These are phyloP conservation scores for Oreochromis niloticus DNA, from an alignment of 2,113 vertebrate species.

Conservation along the genomic window DNA sequence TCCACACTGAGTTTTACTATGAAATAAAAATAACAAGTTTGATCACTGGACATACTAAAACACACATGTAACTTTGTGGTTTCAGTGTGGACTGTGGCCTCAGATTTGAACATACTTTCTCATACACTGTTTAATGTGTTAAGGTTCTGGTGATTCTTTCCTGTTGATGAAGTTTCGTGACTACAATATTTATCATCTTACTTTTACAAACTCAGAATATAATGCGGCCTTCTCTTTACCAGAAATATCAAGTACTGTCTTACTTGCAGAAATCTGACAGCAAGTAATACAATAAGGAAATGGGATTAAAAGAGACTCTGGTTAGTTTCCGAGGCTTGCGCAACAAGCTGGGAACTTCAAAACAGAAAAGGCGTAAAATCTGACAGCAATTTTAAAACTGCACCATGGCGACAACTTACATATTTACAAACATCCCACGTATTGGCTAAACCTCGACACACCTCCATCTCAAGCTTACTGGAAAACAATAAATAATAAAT, in stretches of 20 bases:
- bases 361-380: not conserved
- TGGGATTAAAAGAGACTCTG: not conserved
- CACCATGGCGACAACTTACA: not conserved
- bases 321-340: not conserved
- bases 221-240: not conserved
- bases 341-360: not conserved
- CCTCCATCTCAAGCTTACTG: not conserved
- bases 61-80: not conserved
- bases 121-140: not conserved
- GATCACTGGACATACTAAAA: not conserved
- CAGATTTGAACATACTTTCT: not conserved
- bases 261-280: not conserved
- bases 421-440: not conserved
- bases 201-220: not conserved
- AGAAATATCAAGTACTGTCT: not conserved
- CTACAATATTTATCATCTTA: not conserved
- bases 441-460: not conserved
- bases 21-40: not conserved
- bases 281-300: not conserved
- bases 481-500: not conserved
- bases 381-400: not conserved
- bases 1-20: not conserved
- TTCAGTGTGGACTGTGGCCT: not conserved
- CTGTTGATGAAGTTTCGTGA: not conserved
- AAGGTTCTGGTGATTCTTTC: not conserved